phyloP scores from a whole-genome alignment of 2,888 invertebrate species.

The Dichetophora obliterata region DNA sequence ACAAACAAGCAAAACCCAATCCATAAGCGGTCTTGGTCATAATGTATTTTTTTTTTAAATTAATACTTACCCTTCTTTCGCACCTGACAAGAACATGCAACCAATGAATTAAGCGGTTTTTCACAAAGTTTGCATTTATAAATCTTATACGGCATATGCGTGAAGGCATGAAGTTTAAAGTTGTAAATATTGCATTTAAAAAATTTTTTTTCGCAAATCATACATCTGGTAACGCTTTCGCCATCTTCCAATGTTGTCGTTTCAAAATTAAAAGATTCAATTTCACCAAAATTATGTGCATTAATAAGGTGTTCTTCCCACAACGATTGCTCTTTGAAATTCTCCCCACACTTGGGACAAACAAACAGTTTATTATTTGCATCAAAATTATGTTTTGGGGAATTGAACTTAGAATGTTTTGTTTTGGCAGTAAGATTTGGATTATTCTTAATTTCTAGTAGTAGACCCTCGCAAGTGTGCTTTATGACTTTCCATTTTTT shows the following conservation, averaged over 20 bases:
- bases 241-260: background rate
- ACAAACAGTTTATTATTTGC: background rate
- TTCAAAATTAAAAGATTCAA: background rate
- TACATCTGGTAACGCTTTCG: background rate
- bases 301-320: background rate
- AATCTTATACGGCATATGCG: constrained; percentile 4
- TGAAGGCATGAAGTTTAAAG: constrained; percentile 1
- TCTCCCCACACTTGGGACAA: constrained; percentile 12
- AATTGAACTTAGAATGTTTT: no score
- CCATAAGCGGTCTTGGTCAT: no score
- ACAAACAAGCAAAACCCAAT: no score
- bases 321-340: background rate
- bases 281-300: constrained; percentile 12
- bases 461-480: background rate
- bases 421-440: background rate
- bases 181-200: background rate
- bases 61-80: no score
- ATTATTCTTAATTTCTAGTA: background rate
- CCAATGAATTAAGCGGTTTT: no score
- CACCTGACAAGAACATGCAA: no score
- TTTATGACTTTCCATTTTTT: background rate
- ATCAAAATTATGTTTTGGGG: background rate
- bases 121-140: constrained; percentile 10
- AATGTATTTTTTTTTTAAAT: no score
- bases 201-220: background rate